Conservation (phyloP, 1,140 invertebrate genomes). For the Drosophila arawakana region DNA sequence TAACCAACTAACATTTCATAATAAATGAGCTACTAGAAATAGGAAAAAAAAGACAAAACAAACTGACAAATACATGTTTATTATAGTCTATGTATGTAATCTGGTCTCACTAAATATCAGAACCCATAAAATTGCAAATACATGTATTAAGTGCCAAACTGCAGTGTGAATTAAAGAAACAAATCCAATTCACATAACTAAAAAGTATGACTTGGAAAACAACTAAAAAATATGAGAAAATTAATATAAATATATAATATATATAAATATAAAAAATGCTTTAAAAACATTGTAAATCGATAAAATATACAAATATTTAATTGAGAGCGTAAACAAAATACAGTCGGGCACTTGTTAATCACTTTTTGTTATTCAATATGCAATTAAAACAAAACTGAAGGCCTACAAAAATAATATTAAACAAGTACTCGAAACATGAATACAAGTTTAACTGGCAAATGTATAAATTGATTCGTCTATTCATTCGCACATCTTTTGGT, state of each 20-base stretch:
- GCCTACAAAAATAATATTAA: conserved; percentile 30
- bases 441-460: conserved; percentile 47
- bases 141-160: conserved; percentile 26
- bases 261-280: conserved; percentile 27
- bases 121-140: conserved; percentile 17
- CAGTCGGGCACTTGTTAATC: conserved; percentile 54
- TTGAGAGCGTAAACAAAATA: conserved; percentile 41
- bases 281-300: conserved; percentile 44
- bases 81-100: not conserved
- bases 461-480: conserved; percentile 75
- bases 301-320: conserved; percentile 22
- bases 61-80: not conserved
- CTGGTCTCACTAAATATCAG: conserved; percentile 5
- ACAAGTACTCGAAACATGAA: conserved; percentile 22
- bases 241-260: conserved; percentile 18
- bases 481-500: conserved; percentile 74
- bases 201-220: conserved; percentile 13
- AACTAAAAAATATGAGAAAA: not conserved
- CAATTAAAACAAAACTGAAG: conserved; percentile 69
- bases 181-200: conserved; percentile 22
- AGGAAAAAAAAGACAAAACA: conserved; percentile 13
- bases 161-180: conserved; percentile 8
- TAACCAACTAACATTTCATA: conserved; percentile 36
- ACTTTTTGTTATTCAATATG: conserved; percentile 66
- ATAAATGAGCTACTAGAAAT: conserved; percentile 47